Evolutionary conservation across 2,113 vertebrate genomes (phyloP).

Genomic region (Zosterops pallidus): DNA sequence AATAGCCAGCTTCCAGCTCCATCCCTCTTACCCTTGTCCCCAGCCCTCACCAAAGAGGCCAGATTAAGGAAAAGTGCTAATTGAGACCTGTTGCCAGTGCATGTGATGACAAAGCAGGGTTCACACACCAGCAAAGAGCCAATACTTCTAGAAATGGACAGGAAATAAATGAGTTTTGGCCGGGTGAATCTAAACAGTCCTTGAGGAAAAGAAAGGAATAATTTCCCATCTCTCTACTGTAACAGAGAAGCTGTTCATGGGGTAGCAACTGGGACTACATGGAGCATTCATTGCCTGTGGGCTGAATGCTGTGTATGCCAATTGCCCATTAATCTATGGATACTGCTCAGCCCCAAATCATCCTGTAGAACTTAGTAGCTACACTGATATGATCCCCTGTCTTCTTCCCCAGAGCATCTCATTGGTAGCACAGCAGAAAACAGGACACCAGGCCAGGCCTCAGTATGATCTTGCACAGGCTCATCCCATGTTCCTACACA

Average conservation of each 20-base stretch:
- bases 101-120: neutral
- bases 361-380: neutral
- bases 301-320: accelerated
- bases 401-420: neutral
- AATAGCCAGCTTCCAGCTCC: neutral
- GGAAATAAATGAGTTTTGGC: neutral
- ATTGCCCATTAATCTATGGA: neutral
- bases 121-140: neutral
- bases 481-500: neutral
- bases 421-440: neutral
- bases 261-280: neutral
- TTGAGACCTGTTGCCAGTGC: neutral
- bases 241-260: accelerated
- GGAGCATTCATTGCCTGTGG: accelerated
- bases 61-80: neutral
- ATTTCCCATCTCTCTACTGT: neutral
- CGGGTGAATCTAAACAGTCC: neutral
- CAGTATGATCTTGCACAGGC: neutral
- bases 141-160: neutral
- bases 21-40: neutral
- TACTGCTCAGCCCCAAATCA: neutral
- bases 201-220: neutral
- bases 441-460: neutral
- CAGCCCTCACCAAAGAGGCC: neutral
- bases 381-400: accelerated